A percentile compares a stretch with the other conserved stretches of the same genome.
Conservation (phyloP, 2,888 invertebrate genomes). For the Sesia bembeciformis region DNA sequence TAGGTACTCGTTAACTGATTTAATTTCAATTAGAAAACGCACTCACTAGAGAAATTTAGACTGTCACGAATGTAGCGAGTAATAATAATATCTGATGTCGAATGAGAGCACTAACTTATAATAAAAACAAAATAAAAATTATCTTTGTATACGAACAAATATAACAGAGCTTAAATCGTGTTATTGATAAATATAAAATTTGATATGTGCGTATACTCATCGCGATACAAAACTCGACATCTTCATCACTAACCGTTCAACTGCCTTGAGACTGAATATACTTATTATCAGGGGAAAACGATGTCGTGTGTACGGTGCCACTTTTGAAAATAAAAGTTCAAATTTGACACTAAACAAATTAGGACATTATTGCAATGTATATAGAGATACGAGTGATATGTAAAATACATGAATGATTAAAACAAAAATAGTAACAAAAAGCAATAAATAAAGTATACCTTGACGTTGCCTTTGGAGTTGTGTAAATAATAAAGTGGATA, state of each 20-base stretch:
- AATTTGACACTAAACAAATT: slow-evolving; percentile 31
- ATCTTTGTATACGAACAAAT: slow-evolving; percentile 72
- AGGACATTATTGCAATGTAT: slow-evolving; percentile 30
- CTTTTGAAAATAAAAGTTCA: slow-evolving; percentile 36
- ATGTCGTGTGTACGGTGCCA: slow-evolving; percentile 17
- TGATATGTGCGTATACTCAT: slow-evolving; percentile 1
- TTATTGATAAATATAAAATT: slow-evolving; percentile 35
- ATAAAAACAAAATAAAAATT: slow-evolving; percentile 27
- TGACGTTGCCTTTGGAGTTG: slow-evolving; percentile 68
- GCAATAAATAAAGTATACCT: slow-evolving; percentile 75
- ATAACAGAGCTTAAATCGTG: slow-evolving; percentile 67
- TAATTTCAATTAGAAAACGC: slow-evolving; percentile 45
- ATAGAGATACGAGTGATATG: slow-evolving; percentile 67
- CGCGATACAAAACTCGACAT: slow-evolving; percentile 14
- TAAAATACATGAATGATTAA: slow-evolving; percentile 54
- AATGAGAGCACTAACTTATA: slow-evolving; percentile 46
- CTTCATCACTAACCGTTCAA: slow-evolving; percentile 15
- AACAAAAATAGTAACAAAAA: slow-evolving; percentile 56
- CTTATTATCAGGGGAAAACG: slow-evolving; percentile 34
- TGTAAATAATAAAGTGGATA: slow-evolving; percentile 53
- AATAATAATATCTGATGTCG: slow-evolving; percentile 26
- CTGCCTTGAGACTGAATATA: slow-evolving; percentile 56
- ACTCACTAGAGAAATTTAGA: slow-evolving; percentile 57
- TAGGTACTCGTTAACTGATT: slow-evolving; percentile 35
- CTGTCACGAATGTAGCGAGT: slow-evolving; percentile 45